Percentiles rank a stretch among this genome's conserved stretches.
Conservation (phyloP, 1,140 invertebrate species). For the Microvelia longipes region DNA sequence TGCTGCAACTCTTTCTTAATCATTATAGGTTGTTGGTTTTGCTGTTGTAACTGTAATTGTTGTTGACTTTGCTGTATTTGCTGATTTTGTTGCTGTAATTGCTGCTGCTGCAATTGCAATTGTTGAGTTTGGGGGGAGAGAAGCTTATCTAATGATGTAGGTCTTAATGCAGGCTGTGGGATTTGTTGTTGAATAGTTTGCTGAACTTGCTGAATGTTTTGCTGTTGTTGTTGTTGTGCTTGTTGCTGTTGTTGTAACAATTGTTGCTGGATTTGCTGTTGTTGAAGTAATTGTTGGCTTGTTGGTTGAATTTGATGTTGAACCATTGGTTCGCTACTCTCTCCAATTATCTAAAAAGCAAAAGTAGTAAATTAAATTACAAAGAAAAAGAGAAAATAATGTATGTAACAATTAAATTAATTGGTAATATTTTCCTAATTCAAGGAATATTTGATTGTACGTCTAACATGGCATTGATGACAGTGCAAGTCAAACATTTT, state of each 20-base stretch:
- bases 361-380: neutral
- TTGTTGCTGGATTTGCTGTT: neutral
- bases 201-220: constrained; percentile 10
- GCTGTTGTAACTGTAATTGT: constrained; percentile 18
- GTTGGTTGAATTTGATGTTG: constrained; percentile 1
- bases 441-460: no score
- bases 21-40: neutral
- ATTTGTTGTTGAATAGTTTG: constrained; percentile 7
- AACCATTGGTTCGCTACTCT: constrained; percentile 8
- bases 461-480: no score
- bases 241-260: neutral
- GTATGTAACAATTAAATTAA: neutral
- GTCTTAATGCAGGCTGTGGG: neutral
- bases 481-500: no score
- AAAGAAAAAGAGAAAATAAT: neutral
- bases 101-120: neutral
- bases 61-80: constrained; percentile 25
- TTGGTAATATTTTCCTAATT: neutral
- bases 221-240: neutral
- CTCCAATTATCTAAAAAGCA: neutral
- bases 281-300: constrained; percentile 2
- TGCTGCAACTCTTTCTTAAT: neutral
- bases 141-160: neutral
- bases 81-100: constrained; percentile 21
- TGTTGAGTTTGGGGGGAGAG: neutral